Evolutionary conservation across 2,113 vertebrate species (phyloP).

Genomic region (Varanus salvator): DNA sequence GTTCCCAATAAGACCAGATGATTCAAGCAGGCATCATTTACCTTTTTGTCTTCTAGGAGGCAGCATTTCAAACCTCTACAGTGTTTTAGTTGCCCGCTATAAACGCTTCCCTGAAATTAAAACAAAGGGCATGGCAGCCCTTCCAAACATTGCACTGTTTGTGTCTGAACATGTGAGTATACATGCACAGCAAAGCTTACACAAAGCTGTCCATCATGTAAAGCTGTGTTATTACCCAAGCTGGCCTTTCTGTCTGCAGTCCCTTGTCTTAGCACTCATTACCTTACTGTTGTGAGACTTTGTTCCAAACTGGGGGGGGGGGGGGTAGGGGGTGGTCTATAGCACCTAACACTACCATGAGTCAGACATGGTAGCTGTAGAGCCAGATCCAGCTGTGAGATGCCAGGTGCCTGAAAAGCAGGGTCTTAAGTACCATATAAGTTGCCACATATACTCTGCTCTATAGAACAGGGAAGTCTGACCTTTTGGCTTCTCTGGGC

Average conservation of each 20-base stretch:
- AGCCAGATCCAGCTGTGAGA: too few relatives aligned
- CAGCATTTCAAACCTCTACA: conserved; percentile 79
- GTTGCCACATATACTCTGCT: background rate
- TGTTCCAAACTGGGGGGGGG: too few relatives aligned
- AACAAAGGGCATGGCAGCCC: conserved; percentile 70
- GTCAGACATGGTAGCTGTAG: too few relatives aligned
- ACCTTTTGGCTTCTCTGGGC: too few relatives aligned
- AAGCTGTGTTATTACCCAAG: background rate
- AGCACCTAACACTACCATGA: too few relatives aligned
- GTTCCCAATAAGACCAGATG: conserved; percentile 3
- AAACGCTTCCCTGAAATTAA: conserved; percentile 78
- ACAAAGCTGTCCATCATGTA: background rate
- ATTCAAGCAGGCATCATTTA: background rate
- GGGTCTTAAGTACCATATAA: background rate
- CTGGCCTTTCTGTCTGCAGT: too few relatives aligned
- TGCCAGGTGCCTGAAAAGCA: too few relatives aligned
- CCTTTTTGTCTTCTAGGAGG: conserved; percentile 60
- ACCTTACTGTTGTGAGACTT: background rate
- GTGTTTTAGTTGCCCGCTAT: conserved; percentile 73
- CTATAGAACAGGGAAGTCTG: too few relatives aligned
- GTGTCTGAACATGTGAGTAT: conserved; percentile 78
- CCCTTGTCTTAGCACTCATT: background rate
- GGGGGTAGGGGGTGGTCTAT: too few relatives aligned
- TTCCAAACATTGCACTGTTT: conserved; percentile 76
- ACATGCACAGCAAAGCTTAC: background rate